Conservation (phyloP, 2,888 invertebrate species). For the Norana najaformis region DNA sequence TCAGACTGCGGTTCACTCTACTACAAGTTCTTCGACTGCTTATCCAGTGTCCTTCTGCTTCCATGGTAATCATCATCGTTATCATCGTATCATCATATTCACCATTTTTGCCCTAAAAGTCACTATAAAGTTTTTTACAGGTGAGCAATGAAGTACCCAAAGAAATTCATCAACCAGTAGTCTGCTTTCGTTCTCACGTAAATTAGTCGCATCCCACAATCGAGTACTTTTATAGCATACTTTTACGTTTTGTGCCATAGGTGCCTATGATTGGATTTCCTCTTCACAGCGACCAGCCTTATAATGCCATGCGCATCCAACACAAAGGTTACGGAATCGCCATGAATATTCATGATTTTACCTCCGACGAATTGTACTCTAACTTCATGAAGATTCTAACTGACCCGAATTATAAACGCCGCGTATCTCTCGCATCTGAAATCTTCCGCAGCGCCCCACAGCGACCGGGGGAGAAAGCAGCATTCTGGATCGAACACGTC, state of each 20-base stretch:
- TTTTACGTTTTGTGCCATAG: not conserved
- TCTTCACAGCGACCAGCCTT: conserved; percentile 30
- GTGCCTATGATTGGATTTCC: conserved; percentile 38
- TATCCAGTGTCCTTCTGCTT: too few species aligned
- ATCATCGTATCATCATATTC: too few species aligned
- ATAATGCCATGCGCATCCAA: conserved; percentile 31
- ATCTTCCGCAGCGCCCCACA: conserved; percentile 30
- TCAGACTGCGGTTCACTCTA: too few species aligned
- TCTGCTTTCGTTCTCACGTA: not conserved
- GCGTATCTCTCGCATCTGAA: conserved; percentile 33
- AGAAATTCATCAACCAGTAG: too few species aligned
- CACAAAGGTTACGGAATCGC: conserved; percentile 30
- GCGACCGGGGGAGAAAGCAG: conserved; percentile 32
- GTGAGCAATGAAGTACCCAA: too few species aligned
- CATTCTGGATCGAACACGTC: conserved; percentile 37
- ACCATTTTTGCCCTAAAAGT: too few species aligned
- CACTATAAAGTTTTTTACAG: too few species aligned
- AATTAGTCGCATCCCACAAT: not conserved
- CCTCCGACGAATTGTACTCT: conserved; percentile 8
- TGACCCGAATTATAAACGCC: conserved; percentile 25
- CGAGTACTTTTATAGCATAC: too few species aligned
- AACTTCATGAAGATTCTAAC: conserved; percentile 27
- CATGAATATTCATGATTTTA: conserved; percentile 26
- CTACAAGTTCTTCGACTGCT: too few species aligned
- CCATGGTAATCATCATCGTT: too few species aligned